Evolutionary conservation across 1,140 invertebrate genomes (phyloP).

Genomic region (Oncopodura yosiiana): DNA sequence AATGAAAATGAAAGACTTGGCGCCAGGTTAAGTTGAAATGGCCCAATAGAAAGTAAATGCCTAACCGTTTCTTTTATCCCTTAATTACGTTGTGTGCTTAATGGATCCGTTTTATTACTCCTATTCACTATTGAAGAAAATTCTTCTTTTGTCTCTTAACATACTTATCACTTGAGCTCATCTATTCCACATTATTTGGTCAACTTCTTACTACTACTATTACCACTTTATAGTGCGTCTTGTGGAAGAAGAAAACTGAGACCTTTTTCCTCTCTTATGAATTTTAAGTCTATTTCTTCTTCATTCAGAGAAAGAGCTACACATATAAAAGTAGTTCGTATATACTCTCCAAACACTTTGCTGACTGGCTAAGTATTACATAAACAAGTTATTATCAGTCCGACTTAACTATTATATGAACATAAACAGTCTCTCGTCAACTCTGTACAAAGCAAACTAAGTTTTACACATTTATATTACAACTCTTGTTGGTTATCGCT

Average conservation of each 20-base stretch:
- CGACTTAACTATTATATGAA: too few species aligned
- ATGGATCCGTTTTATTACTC: conserved; percentile 34
- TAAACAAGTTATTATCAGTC: conserved; percentile 18
- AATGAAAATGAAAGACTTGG: conserved; percentile 26
- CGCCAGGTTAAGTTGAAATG: conserved; percentile 26
- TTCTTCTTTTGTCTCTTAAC: conserved; percentile 30
- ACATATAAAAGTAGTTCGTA: neutral
- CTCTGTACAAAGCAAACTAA: too few species aligned
- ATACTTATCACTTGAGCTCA: conserved; percentile 32
- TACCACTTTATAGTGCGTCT: too few species aligned
- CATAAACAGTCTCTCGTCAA: too few species aligned
- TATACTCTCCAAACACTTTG: neutral
- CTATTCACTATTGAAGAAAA: conserved; percentile 28
- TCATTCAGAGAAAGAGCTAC: neutral
- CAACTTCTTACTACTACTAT: conserved; percentile 7
- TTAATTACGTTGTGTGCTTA: conserved; percentile 34
- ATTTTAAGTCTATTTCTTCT: conserved; percentile 13
- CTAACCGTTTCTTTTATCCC: conserved; percentile 27
- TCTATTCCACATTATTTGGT: conserved; percentile 31
- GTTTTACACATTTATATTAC: too few species aligned
- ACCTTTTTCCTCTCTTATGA: conserved; percentile 6
- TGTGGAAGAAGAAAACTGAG: too few species aligned
- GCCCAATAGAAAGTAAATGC: conserved; percentile 25
- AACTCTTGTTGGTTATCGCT: too few species aligned
- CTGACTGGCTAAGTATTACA: conserved; percentile 12